Conservation (phyloP, 2,797 vertebrate species). For the Pantherophis alleghaniensis region DNA sequence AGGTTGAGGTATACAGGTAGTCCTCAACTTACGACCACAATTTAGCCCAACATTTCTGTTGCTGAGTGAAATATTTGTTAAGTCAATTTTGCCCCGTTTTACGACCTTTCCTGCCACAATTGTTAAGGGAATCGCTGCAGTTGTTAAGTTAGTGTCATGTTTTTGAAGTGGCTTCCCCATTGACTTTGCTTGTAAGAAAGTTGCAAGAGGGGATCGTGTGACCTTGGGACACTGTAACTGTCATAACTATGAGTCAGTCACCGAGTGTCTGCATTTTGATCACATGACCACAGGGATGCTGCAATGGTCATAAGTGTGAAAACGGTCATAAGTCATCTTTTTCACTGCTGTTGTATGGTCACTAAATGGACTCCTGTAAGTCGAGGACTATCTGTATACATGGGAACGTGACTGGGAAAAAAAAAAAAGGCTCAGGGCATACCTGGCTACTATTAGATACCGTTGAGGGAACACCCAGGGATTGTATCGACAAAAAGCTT, state of each 20-base stretch:
- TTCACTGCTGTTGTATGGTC: not conserved
- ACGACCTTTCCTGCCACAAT: not conserved
- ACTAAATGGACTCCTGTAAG: not conserved
- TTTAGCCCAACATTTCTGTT: not conserved
- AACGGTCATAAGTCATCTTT: not conserved
- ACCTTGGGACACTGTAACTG: not conserved
- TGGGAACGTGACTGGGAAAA: not conserved
- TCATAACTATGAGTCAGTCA: not conserved
- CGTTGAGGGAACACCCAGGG: accelerated
- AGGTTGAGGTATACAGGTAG: not conserved
- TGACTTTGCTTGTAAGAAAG: not conserved
- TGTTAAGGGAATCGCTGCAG: not conserved
- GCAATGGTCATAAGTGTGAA: not conserved
- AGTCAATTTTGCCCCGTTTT: not conserved
- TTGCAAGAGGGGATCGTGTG: not conserved
- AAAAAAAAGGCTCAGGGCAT: not conserved
- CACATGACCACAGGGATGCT: not conserved
- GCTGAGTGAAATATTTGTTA: not conserved
- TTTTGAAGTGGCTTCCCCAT: not conserved
- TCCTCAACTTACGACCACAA: not conserved
- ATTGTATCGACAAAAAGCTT: not conserved
- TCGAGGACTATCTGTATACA: not conserved
- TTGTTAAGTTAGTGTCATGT: not conserved
- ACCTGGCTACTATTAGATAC: not conserved
- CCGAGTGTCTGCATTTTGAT: not conserved